Evolutionary conservation across 2,888 invertebrate genomes (phyloP), one percentile per base, ranked within the genome.

Genomic region (Punctoribates punctum): DNA sequence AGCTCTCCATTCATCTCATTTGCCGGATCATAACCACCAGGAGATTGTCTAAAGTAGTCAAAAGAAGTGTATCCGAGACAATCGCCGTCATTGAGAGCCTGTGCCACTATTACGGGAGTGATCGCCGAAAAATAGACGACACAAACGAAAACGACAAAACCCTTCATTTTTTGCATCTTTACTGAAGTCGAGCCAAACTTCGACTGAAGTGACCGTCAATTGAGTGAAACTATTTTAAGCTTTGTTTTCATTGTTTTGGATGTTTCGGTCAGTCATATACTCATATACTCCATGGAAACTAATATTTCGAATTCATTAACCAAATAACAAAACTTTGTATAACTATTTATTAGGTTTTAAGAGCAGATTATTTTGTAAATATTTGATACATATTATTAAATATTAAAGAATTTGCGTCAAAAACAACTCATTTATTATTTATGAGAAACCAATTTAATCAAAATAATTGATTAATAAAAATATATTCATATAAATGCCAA

Each of bases 21-120:
- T 2, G 60, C 48, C 0, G 80, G 79, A 76, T 80, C 79, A 72
- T 80, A 80, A 4, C 80, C 79, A 25, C 80, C 80, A 0, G 80
- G 80, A 20, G 80, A 80, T 38, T 78, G 78, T 23, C 77, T 78
- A 34, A 80, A 80, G 57, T 77, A 79, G 20, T 79, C 78, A 8
- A 78, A 79, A 27, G 79, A 79, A 51, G 79, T 75, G 34, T 79
- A 46, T n/a, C 74, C 77, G 15, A 80, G 77, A 77, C 80, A 80
- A 60, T 80, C 79, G 13, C 80, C 80, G 70, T 80, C n/a, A 8
- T 8, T 8, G n/a, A 67, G 13, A 8, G 11, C 42, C 42, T 67
- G 67, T 6, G 27, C 67, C 1, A 34, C 29, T 38, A 67, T 34
- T n/a, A 67, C 17, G 1, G 67, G 67, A 8, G 67, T 67, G n/a